Base-by-base conservation (phyloP, 2,797 vertebrate species). In the Peromyscus eremicus region DNA sequence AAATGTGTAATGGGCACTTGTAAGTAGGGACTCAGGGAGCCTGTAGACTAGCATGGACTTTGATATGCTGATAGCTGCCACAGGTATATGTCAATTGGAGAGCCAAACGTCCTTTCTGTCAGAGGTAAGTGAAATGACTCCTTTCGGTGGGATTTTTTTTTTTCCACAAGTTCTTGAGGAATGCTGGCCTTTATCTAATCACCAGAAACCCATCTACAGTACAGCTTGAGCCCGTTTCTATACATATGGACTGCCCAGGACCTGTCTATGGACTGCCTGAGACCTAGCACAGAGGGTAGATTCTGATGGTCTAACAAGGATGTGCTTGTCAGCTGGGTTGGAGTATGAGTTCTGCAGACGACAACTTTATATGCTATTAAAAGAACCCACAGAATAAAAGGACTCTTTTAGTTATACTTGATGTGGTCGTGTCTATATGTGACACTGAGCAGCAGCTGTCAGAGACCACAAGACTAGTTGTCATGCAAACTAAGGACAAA, bases 241-340 rank as follows among this genome's bases (percentile, higher is more conserved):
- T 68, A 19, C n/a, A n/a, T 37, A 55, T 55, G 52, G 52, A 55
- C 52, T 55, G 52, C 52, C 52, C 14, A 16, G 14, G 52, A 55
- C 52, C 52, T 55, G 16, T 55, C 13, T 55, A 70, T 37, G 34
- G 16, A 70, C 34, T 70, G 0, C 34, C 68, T n/a, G 68, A 70
- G 68, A n/a, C 34, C 68, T 4, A 0, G 8, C 68, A 70, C 25
- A 64, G 60, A 19, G 92, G 25, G 73, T 8, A 86, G 85, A 81
- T 93, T 92, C 64, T 79, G 57, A 95, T 94, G 37, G 19, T 40
- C 60, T 86, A 75, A 64, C n/a, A 60, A 68, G 43, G 73, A 57
- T 92, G 43, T 82, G 34, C 66, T n/a, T 27, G 21, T 55, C 70
- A 75, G 89, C 6, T 6, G 8, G 68, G 34, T 70, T 70, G 16